Evolutionary conservation across 1,140 invertebrate genomes (phyloP), one percentile per base, ranked within the genome.

Genomic region (Drosophila ercepeae): DNA sequence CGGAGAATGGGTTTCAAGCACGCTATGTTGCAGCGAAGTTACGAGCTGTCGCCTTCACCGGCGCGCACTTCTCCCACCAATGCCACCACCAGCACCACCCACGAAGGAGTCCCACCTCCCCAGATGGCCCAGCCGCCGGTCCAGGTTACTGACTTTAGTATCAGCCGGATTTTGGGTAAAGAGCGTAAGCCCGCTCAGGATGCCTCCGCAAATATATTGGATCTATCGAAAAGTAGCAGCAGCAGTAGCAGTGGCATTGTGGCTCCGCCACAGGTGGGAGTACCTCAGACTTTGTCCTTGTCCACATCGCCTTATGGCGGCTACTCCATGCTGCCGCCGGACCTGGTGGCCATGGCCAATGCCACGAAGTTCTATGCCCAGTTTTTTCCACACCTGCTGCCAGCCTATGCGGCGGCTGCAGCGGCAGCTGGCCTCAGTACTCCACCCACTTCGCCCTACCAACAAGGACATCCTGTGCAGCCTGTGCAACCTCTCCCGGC

Each of bases 311-410:
- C 49, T 11, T 78, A 75, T 46, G 36, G 51, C 0, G 48, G 60
- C 21, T 86, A 83, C 29, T 45, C 61, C 25, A 86, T 86, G 82
- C 7, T 84, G 29, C 71, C 76, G 1, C 83, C 79, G 21, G 83
- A 89, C 48, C 45, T 89, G 21, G 45, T 89, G 61, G 89, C 89
- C 57, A 84, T 90, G 58, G 89, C 89, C 36, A 90, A 72, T 49
- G 89, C 89, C n/a, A 90, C 84, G 13, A 90, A 90, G 42, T 90
- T 90, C 39, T 90, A 90, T 70, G 84, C 89, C 13, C 89, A 90
- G 44, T 90, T 90, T 48, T 90, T 90, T 49, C 89, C 89, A 4
- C 89, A 90, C 29, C 19, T 89, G 5, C 39, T 89, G 46, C 81
- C 88, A 19, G 75, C 76, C 25, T 89, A 86, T 68, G 86, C 86